A percentile compares a stretch with the other conserved stretches of the same genome.
Evolutionary conservation across 2,797 vertebrate species (phyloP).

Genomic region (Acanthis flammea): DNA sequence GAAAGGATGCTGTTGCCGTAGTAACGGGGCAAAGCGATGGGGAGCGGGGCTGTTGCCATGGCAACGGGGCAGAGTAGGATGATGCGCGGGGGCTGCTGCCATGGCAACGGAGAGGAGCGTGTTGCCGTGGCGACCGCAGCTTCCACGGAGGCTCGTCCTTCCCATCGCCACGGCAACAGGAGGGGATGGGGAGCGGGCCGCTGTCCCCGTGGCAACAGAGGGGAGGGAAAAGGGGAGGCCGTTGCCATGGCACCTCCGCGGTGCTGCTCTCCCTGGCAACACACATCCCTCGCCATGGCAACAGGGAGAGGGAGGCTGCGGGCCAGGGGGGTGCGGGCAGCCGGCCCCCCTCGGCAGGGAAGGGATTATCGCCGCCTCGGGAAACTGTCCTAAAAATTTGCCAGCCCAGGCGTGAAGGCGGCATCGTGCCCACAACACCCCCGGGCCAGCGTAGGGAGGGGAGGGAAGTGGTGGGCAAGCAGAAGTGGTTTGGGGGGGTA

Average conservation of each 20-base stretch:
- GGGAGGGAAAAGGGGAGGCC: background rate
- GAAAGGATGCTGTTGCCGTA: background rate
- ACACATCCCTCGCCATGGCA: conserved; percentile 73
- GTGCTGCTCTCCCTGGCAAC: conserved; percentile 74
- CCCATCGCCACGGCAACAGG: conserved; percentile 22
- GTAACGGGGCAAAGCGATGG: background rate
- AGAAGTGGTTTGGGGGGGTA: background rate
- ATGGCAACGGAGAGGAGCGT: conserved; percentile 7
- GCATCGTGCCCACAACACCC: accelerated
- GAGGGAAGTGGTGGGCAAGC: background rate
- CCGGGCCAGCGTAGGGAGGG: accelerated
- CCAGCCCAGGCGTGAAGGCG: conserved; percentile 14
- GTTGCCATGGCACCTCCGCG: conserved; percentile 62
- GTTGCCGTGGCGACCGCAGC: conserved; percentile 31
- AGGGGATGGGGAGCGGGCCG: conserved; percentile 22
- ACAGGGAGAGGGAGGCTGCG: conserved; percentile 67
- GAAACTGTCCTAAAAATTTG: conserved; percentile 52
- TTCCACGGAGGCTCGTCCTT: background rate
- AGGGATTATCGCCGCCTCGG: conserved; percentile 18
- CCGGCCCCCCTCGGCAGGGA: conserved; percentile 26
- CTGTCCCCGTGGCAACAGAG: conserved; percentile 63
- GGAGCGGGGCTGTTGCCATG: background rate
- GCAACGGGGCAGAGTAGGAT: background rate
- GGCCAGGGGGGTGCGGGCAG: conserved; percentile 24
- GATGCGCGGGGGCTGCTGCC: conserved; percentile 5